Evolutionary conservation across 1,140 invertebrate genomes (phyloP).

Genomic region (Atta cephalotes): DNA sequence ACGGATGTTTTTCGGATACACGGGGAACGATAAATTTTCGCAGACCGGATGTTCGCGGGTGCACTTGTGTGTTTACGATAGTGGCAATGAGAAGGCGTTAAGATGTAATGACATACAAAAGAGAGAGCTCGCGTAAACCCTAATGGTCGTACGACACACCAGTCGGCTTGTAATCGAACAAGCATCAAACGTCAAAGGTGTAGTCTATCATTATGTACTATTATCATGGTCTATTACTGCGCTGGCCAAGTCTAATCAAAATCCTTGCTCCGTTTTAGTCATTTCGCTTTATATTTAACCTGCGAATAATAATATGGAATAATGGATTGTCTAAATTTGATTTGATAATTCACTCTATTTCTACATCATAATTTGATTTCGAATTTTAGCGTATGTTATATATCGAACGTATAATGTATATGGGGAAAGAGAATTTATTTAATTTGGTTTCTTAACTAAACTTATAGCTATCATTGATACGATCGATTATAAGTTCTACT

Average conservation of each 20-base stretch:
- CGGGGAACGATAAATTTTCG: conserved; percentile 54
- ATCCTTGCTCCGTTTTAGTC: background rate
- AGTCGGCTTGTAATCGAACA: conserved; percentile 47
- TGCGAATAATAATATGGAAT: background rate
- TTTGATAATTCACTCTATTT: background rate
- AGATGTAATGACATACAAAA: conserved; percentile 54
- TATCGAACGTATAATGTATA: too few species aligned
- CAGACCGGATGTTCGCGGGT: conserved; percentile 32
- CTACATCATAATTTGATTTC: background rate
- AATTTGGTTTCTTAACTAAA: background rate
- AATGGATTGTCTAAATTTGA: background rate
- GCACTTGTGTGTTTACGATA: conserved; percentile 22
- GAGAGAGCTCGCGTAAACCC: conserved; percentile 46
- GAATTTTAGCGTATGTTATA: too few species aligned
- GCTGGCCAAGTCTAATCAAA: background rate
- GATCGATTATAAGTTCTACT: background rate
- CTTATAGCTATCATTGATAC: background rate
- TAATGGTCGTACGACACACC: conserved; percentile 43
- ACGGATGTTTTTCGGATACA: background rate
- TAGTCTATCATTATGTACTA: conserved; percentile 40
- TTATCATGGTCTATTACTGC: conserved; percentile 26
- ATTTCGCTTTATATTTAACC: background rate
- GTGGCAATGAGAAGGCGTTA: conserved; percentile 1
- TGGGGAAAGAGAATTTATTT: background rate
- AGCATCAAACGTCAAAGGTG: conserved; percentile 43